Evolutionary conservation across 92 coral and sea anemone genomes (phyloP).

Genomic region (Phenganax stokvisi): DNA sequence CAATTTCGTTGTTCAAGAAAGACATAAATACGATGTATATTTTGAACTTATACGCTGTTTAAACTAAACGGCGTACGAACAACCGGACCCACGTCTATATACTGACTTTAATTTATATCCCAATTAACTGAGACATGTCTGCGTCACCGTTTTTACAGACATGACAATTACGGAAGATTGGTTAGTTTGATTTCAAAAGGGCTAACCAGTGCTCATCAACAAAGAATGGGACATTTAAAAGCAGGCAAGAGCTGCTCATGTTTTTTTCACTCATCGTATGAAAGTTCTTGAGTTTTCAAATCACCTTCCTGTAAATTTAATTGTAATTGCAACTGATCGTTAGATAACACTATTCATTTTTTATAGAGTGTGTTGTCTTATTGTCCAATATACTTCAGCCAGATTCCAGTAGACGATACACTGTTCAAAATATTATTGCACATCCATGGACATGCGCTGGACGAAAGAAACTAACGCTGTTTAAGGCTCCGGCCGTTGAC

Average conservation of each 20-base stretch:
- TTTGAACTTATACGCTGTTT: no score
- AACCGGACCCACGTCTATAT: no score
- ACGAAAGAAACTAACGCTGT: constrained; percentile 52
- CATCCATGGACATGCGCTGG: constrained; percentile 87
- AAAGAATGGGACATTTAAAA: background rate
- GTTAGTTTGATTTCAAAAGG: constrained; percentile 6
- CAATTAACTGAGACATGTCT: background rate
- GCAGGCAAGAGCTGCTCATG: background rate
- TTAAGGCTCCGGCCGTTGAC: constrained; percentile 52
- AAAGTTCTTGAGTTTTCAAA: background rate
- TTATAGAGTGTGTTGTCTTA: constrained; percentile 78
- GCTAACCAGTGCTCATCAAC: constrained; percentile 8
- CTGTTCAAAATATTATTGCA: constrained; percentile 62
- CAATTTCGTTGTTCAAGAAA: no score
- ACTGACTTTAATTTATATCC: background rate
- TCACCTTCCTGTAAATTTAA: background rate
- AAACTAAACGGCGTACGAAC: no score
- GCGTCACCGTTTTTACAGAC: background rate
- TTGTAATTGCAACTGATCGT: no score
- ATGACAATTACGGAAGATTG: constrained; percentile 15
- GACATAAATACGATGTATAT: no score
- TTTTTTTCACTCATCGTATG: background rate
- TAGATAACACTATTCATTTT: background rate
- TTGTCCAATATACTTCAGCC: constrained; percentile 76
- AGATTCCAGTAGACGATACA: constrained; percentile 62